Evolutionary conservation across 2,113 vertebrate species (phyloP).

Genomic region (Nansenia antarctica): DNA sequence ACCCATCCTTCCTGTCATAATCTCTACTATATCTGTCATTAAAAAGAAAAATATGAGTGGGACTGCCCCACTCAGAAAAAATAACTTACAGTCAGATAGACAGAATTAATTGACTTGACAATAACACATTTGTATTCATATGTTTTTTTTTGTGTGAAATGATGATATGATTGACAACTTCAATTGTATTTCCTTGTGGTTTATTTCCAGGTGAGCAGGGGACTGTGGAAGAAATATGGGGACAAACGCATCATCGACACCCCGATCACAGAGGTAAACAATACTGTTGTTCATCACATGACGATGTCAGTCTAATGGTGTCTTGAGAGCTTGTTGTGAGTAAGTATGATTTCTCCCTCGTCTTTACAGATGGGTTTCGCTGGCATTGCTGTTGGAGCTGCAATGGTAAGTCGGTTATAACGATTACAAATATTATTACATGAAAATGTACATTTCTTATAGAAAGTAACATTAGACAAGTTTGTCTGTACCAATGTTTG

Average conservation of each 20-base stretch:
- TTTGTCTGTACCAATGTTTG: background rate
- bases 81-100: no score
- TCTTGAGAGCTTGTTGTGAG: accelerated
- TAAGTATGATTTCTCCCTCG: background rate
- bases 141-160: no score
- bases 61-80: no score
- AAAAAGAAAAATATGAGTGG: no score
- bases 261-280: conserved; percentile 91
- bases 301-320: background rate
- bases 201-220: conserved; percentile 86
- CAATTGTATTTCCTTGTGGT: background rate
- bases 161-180: background rate
- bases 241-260: conserved; percentile 97
- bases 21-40: no score
- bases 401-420: conserved; percentile 82
- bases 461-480: background rate
- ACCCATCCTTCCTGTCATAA: no score
- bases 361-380: conserved; percentile 92
- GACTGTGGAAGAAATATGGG: conserved; percentile 98
- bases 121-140: background rate
- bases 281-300: background rate
- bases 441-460: background rate
- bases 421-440: background rate
- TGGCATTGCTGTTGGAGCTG: conserved; percentile 94
- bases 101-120: no score